Conservation (phyloP, 2,113 vertebrate genomes). For the Hippocampus mohnikei region DNA sequence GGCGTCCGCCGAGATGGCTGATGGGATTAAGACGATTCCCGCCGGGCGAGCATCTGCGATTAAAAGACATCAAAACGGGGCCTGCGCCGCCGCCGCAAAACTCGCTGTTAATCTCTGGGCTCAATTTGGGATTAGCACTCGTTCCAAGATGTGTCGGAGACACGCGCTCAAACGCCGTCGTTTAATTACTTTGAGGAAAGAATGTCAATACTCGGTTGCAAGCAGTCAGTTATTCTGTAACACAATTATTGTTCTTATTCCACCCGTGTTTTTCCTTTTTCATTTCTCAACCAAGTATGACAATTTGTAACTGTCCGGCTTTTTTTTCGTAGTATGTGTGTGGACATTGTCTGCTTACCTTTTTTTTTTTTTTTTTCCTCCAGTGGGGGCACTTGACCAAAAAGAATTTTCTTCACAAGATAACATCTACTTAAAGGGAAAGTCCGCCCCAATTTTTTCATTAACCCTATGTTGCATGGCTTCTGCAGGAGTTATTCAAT, state of each 20-base stretch:
- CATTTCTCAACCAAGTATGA: too few species aligned
- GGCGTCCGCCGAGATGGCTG: not conserved
- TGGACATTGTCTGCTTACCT: not conserved
- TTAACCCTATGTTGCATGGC: too few species aligned
- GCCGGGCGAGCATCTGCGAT: not conserved
- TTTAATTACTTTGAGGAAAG: not conserved
- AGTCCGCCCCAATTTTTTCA: too few species aligned
- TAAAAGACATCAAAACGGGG: not conserved
- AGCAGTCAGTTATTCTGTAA: not conserved
- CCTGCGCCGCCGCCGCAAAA: constrained; percentile 25
- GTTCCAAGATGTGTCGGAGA: constrained; percentile 28
- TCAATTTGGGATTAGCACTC: constrained; percentile 43
- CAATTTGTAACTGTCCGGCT: too few species aligned
- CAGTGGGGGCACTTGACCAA: too few species aligned
- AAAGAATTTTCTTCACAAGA: too few species aligned
- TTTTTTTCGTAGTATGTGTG: not conserved
- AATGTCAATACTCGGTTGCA: not conserved
- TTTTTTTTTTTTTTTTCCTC: not conserved
- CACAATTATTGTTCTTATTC: too few species aligned
- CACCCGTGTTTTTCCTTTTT: too few species aligned
- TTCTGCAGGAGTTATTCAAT: too few species aligned
- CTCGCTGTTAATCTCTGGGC: constrained; percentile 46
- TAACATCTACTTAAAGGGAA: too few species aligned
- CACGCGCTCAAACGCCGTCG: constrained; percentile 2
- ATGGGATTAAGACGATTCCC: constrained; percentile 39